Base-by-base conservation (phyloP, 2,113 vertebrate genomes). In the Echinops telfairi region DNA sequence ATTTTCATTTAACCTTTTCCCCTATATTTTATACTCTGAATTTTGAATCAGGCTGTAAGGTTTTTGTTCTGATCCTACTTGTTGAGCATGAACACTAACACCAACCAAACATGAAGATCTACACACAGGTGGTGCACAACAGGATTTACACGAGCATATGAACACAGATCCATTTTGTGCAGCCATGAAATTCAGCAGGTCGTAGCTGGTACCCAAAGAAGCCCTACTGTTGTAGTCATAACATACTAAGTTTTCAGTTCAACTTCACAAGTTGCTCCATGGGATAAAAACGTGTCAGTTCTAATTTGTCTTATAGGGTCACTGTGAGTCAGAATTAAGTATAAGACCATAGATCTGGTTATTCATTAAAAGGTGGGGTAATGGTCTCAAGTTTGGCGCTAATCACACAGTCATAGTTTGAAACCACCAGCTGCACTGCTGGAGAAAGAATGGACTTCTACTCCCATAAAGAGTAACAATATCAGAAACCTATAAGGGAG, bases 1-100 rank as follows among this genome's bases (percentile, higher is more conserved):
- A 90, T 80, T 88, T 76, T 93, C 33, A 80, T 80, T 83, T 83
- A 94, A 66, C 64, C n/a, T 53, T 31, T 83, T 77, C 17, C 68
- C 73, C 66, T 89, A 60, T 79, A 66, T 93, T 79, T 64, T 76
- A 40, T 31, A 58, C 6, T 70, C 20, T 89, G 90, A 10, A 25
- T 2, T 92, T 83, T 85, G 73, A 85, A n/a, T 77, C 68, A 60
- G 40, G 2, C 87, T 66, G 27, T 10, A 76, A 40, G 68, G 5
- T 4, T 75, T 4, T 81, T 58, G 15, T 91, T 88, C 58, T 89
- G 84, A 87, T 27, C 9, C 8, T 3, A 31, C 22, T 40, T 31
- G 75, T 73, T 95, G 19, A 60, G 60, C 7, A 83, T 95, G 16
- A 60, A 73, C 7, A 83, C 19, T 29, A 68, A 47, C 23, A 40